Conservation (phyloP, 2,797 vertebrate genomes). For the Xiphorhynchus erythropygius region DNA sequence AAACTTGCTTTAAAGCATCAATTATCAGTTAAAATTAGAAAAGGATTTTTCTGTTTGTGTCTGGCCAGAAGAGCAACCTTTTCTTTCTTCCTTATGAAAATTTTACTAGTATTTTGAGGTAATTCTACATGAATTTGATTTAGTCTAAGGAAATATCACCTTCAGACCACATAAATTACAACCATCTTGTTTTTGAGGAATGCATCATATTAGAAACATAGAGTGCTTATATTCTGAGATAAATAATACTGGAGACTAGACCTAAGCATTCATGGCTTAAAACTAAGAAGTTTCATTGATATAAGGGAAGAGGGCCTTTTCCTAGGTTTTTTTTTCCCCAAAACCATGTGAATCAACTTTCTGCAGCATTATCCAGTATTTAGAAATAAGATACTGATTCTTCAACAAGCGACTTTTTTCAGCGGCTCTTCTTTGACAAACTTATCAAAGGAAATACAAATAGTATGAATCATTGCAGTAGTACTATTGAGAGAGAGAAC, state of each 20-base stretch:
- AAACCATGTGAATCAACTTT: neutral
- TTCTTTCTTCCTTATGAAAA: neutral
- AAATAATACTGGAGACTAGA: neutral
- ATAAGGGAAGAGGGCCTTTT: neutral
- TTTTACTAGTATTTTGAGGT: neutral
- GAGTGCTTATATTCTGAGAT: neutral
- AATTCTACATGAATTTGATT: neutral
- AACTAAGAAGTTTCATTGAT: neutral
- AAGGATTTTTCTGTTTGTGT: neutral
- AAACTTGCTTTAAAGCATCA: neutral
- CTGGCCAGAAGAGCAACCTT: neutral
- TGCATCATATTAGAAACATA: neutral
- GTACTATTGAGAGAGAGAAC: neutral
- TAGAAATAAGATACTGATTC: neutral
- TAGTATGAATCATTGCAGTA: neutral
- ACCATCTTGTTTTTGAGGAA: neutral
- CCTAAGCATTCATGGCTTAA: neutral
- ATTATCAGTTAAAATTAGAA: neutral
- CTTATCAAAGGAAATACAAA: conserved; percentile 10
- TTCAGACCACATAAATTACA: neutral
- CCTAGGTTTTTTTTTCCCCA: neutral
- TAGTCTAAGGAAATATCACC: neutral
- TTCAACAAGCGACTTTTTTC: neutral
- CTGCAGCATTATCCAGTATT: neutral
- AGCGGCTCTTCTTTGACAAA: neutral